phyloP scores from a whole-genome alignment of 2,888 invertebrate species.

The Eubasilissa splendida region DNA sequence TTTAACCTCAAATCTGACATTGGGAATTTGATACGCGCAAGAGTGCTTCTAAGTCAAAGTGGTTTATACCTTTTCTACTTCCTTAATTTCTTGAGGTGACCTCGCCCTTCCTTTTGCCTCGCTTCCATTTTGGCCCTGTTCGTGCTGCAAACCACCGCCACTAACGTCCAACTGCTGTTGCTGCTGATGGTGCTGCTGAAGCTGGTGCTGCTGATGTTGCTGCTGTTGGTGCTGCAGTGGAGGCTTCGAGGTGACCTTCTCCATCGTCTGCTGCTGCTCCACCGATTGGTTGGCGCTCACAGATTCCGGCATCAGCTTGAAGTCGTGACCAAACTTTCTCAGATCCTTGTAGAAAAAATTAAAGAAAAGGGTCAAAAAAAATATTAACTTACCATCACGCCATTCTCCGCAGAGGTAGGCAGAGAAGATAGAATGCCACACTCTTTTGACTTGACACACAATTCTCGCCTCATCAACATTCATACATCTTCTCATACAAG shows the following conservation, averaged over 20 bases:
- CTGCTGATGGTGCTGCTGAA: constrained; percentile 60
- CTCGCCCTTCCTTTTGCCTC: not conserved
- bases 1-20: not conserved
- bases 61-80: constrained; percentile 57
- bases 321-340: constrained; percentile 86
- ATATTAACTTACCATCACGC: too few relatives aligned
- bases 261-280: constrained; percentile 37
- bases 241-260: constrained; percentile 46
- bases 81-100: constrained; percentile 40
- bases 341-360: constrained; percentile 70
- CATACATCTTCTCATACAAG: too few relatives aligned
- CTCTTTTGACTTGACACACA: too few relatives aligned
- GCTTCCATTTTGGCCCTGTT: not conserved
- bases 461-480: too few relatives aligned
- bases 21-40: too few relatives aligned
- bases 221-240: constrained; percentile 40
- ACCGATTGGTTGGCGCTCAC: constrained; percentile 43
- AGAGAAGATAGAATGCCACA: too few relatives aligned
- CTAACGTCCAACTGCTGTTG: constrained; percentile 55
- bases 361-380: not conserved
- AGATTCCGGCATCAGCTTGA: constrained; percentile 74
- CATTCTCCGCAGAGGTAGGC: too few relatives aligned
- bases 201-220: constrained; percentile 54
- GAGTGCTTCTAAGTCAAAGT: not conserved
- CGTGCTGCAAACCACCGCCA: not conserved